These are phyloP conservation scores for Drosophila niveifrons DNA, from an alignment of 2,888 invertebrate genomes.

Conservation along the genomic window DNA sequence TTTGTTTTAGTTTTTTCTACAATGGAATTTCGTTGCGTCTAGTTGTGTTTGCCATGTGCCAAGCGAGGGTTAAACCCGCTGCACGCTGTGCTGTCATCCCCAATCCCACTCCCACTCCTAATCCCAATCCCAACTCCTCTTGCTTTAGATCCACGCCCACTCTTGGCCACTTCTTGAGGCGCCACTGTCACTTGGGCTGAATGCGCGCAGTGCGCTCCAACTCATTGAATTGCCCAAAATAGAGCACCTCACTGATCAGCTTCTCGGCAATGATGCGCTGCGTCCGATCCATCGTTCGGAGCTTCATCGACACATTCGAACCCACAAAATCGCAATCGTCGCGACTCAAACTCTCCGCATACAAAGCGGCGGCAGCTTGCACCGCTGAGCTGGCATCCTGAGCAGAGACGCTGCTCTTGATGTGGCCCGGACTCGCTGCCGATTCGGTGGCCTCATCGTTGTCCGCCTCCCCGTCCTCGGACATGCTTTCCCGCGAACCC, in stretches of 20 bases:
- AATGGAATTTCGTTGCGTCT: constrained; percentile 65
- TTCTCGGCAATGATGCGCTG: constrained; percentile 85
- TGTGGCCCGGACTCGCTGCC: constrained; percentile 69
- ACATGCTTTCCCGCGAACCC: constrained; percentile 79
- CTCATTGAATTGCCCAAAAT: constrained; percentile 84
- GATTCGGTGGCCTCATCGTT: constrained; percentile 74
- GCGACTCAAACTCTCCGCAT: constrained; percentile 79
- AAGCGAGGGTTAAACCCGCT: constrained; percentile 41
- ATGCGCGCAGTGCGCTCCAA: constrained; percentile 83
- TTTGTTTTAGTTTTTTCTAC: constrained; percentile 28
- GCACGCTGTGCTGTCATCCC: constrained; percentile 11
- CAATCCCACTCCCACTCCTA: constrained; percentile 33
- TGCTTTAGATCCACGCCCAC: constrained; percentile 20
- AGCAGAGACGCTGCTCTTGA: constrained; percentile 73
- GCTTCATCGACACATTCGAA: constrained; percentile 83
- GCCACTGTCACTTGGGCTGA: constrained; percentile 83
- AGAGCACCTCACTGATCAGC: constrained; percentile 84
- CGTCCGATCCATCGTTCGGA: constrained; percentile 84
- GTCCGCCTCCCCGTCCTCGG: constrained; percentile 73
- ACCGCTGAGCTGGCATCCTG: constrained; percentile 73
- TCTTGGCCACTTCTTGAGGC: constrained; percentile 56
- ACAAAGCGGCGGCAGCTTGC: constrained; percentile 79
- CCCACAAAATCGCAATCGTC: constrained; percentile 84
- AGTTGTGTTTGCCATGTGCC: constrained; percentile 65
- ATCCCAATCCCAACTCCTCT: constrained; percentile 23